These are phyloP conservation scores for Cirrhinus molitorella DNA, from an alignment of 2,797 vertebrate species.

Conservation along the genomic window DNA sequence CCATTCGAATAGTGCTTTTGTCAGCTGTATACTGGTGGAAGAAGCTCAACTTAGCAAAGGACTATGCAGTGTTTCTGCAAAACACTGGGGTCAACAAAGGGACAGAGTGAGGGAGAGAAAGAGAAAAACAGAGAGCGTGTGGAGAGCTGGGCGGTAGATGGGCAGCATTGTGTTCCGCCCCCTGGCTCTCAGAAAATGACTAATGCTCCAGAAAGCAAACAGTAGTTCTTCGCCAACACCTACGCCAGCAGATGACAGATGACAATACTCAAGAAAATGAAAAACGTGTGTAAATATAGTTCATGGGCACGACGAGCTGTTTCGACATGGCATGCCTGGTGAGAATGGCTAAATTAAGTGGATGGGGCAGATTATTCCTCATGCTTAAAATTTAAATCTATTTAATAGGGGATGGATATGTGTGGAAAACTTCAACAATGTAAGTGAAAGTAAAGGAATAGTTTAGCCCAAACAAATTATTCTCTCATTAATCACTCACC, in stretches of 20 bases:
- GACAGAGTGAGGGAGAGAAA: constrained; percentile 67
- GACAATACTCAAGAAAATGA: constrained; percentile 58
- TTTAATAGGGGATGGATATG: not conserved
- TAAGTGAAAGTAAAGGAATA: not conserved
- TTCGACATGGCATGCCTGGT: constrained; percentile 21
- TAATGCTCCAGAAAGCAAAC: constrained; percentile 74
- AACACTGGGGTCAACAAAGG: constrained; percentile 70
- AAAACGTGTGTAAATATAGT: constrained; percentile 63
- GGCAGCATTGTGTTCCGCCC: constrained; percentile 50
- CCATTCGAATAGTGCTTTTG: constrained; percentile 5
- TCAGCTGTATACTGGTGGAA: constrained; percentile 27
- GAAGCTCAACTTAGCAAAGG: constrained; percentile 37
- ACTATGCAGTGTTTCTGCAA: constrained; percentile 47
- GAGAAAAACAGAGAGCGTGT: constrained; percentile 11
- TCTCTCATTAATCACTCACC: no score
- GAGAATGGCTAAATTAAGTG: not conserved
- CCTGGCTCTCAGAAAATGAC: constrained; percentile 66
- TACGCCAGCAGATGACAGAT: constrained; percentile 67
- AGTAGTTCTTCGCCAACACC: constrained; percentile 71
- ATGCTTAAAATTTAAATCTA: no score
- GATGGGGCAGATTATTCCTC: not conserved
- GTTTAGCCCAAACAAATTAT: not conserved
- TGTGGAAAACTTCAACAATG: not conserved
- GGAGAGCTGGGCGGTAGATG: constrained; percentile 55
- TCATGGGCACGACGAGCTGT: constrained; percentile 36